These are phyloP conservation scores for Haliclona indistincta DNA, from an alignment of 37 sponge, comb jelly and placozoan species.

Conservation along the genomic window DNA sequence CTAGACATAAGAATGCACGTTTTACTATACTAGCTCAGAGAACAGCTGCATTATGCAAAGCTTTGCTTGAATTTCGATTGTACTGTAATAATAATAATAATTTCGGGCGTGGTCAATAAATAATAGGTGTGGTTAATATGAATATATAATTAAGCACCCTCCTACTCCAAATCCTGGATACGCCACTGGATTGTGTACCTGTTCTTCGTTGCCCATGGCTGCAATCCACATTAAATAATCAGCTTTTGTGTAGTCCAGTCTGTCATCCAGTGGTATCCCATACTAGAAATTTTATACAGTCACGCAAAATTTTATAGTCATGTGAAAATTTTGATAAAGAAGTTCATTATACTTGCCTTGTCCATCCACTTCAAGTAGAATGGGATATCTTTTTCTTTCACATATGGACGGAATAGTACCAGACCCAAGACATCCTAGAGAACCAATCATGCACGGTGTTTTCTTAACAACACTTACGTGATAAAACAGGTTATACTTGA, in stretches of 20 bases:
- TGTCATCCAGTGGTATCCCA: slow-evolving; percentile 73
- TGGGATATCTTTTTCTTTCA: slow-evolving; percentile 22
- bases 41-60: no score
- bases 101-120: no score
- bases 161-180: no score
- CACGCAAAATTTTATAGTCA: background rate
- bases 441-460: background rate
- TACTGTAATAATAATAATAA: no score
- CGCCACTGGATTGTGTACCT: no score
- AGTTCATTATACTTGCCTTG: background rate
- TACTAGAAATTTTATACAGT: slow-evolving; percentile 11
- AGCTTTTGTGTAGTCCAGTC: slow-evolving; percentile 62
- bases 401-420: slow-evolving; percentile 42
- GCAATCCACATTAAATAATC: slow-evolving; percentile 84
- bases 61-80: no score
- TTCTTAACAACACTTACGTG: slow-evolving; percentile 7
- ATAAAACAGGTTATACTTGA: slow-evolving; percentile 78
- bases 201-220: slow-evolving; percentile 54
- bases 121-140: no score
- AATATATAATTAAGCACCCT: no score
- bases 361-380: slow-evolving; percentile 60
- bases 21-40: no score
- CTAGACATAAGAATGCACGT: no score
- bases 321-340: background rate
- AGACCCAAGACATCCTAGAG: slow-evolving; percentile 27